A percentile compares a stretch with the other conserved stretches of the same genome.
These are phyloP conservation scores for Caenorhabditis uteleia DNA, from an alignment of 2,888 invertebrate species.

Conservation along the genomic window DNA sequence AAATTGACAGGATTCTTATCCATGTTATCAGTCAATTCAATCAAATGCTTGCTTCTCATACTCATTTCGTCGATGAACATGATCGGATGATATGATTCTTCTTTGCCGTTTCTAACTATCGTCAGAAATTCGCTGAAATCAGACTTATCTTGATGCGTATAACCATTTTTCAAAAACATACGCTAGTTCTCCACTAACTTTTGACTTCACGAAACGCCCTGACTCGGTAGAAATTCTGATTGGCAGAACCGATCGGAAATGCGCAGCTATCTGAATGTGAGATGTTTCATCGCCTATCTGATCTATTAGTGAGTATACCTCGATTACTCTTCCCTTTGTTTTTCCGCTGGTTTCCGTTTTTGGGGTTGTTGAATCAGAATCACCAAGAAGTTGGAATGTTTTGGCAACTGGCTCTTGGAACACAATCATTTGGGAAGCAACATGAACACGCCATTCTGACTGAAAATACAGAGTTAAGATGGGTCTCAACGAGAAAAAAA, in stretches of 20 bases:
- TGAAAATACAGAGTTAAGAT: too few species aligned
- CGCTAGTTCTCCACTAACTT: conserved; percentile 32
- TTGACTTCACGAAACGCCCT: conserved; percentile 23
- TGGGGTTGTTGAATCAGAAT: too few species aligned
- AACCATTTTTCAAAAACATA: conserved; percentile 4
- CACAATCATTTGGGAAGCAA: conserved; percentile 40
- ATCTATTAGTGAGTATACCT: too few species aligned
- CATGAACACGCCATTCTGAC: conserved; percentile 46
- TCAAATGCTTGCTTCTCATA: conserved; percentile 80
- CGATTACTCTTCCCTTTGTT: conserved; percentile 2
- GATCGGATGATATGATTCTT: conserved; percentile 79
- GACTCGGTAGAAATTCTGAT: conserved; percentile 39
- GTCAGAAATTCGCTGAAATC: conserved; percentile 35
- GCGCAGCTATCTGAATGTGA: conserved; percentile 18
- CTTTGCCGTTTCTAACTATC: conserved; percentile 1
- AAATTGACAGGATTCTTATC: conserved; percentile 32
- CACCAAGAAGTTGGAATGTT: conserved; percentile 56
- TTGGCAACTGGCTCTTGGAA: conserved; percentile 68
- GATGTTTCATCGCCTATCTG: background rate
- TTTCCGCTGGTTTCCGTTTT: too few species aligned
- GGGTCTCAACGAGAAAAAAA: too few species aligned
- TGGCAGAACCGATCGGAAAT: conserved; percentile 38
- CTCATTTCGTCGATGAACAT: conserved; percentile 84
- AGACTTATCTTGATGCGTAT: background rate
- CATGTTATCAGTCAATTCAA: conserved; percentile 62